Evolutionary conservation across 2,797 vertebrate genomes (phyloP), one percentile per base, ranked within the genome.

Genomic region (Alauda arvensis): DNA sequence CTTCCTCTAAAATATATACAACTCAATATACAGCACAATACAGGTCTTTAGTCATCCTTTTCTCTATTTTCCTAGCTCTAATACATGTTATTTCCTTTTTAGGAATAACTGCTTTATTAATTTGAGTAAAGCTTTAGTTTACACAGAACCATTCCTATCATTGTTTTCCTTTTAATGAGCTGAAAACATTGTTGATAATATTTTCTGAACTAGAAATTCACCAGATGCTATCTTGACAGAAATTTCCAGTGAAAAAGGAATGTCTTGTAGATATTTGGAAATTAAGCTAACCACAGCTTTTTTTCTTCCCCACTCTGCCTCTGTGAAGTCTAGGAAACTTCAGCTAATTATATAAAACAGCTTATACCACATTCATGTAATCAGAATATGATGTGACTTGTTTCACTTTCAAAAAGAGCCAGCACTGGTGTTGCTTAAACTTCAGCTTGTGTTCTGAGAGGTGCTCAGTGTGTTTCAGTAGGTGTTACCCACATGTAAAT

Each of bases 251-350:
- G 43, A 49, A 88, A 87, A 68, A 39, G 7, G 24, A 57, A 57
- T 25, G 5, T 67, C 29, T 65, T 70, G 34, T 7, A 65, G 29
- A 25, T 43, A 46, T n/a, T 75, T 85, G 13, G 15, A 61, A 24
- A 63, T 53, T 68, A 53, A 83, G n/a, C 12, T 48, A 75, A 49
- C 34, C 19, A 31, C 24, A 76, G 39, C 4, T 37, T 63, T 74
- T n/a, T 83, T 72, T 26, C 23, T 83, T 66, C 21, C 20, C 14
- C 0, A 0, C 18, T 74, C 24, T 3, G 1, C 13, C 31, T 12
- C 10, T 69, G 5, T 1, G 1, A 67, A 46, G 19, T 63, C 84
- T n/a, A 56, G 14, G 19, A 65, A 71, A 56, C 13, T 67, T 80
- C 28, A 85, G 14, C 8, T 72, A 79, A 62, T 60, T 86, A 43